phyloP scores from a whole-genome alignment of 2,797 vertebrate species.

The Danio tinwini region DNA sequence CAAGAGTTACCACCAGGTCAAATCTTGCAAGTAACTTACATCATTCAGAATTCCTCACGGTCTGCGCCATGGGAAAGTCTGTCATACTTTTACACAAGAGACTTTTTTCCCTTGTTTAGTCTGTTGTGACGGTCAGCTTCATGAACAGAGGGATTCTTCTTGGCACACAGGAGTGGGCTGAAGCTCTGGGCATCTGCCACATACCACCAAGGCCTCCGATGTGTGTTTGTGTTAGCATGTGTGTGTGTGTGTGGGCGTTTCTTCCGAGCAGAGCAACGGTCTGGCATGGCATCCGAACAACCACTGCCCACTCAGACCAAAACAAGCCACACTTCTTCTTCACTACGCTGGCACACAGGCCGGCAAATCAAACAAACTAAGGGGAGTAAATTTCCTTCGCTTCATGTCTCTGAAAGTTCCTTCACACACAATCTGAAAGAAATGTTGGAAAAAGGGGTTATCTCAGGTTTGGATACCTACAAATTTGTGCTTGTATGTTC shows the following conservation, averaged over 20 bases:
- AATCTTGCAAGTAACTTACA: neutral
- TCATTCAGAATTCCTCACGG: neutral
- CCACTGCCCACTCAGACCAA: conserved; percentile 67
- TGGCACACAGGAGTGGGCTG: conserved; percentile 77
- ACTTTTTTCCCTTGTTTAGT: conserved; percentile 53
- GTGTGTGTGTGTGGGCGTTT: conserved; percentile 62
- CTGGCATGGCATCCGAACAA: conserved; percentile 68
- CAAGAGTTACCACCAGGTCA: neutral
- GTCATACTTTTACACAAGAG: conserved; percentile 24
- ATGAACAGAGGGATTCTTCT: conserved; percentile 68
- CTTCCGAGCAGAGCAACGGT: conserved; percentile 68
- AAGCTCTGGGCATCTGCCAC: conserved; percentile 71
- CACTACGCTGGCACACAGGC: conserved; percentile 62
- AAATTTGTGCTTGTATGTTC: neutral
- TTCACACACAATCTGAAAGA: conserved; percentile 3
- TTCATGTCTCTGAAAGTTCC: conserved; percentile 41
- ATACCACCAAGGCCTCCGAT: conserved; percentile 68
- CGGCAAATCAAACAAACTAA: conserved; percentile 74
- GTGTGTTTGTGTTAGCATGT: conserved; percentile 22
- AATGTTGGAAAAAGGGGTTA: neutral
- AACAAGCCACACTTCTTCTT: conserved; percentile 51
- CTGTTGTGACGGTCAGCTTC: conserved; percentile 50
- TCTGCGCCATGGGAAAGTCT: conserved; percentile 7
- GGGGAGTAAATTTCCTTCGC: conserved; percentile 28
- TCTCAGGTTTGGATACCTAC: neutral